Conservation (phyloP, 2,113 vertebrate species). For the Dendropsophus ebraccatus region DNA sequence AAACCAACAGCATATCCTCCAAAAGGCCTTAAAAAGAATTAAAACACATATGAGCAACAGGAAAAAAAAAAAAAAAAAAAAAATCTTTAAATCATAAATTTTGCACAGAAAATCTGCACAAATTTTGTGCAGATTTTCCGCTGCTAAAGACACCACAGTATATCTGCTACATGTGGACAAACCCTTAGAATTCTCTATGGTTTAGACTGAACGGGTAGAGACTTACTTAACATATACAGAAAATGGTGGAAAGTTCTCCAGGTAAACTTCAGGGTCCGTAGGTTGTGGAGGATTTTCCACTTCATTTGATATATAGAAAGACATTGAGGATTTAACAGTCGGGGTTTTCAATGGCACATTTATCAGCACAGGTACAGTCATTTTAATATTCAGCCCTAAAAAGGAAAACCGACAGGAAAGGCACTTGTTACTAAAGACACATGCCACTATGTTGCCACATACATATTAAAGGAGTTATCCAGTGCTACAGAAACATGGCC, state of each 20-base stretch:
- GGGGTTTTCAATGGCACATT: neutral
- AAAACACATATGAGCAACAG: neutral
- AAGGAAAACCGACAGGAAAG: neutral
- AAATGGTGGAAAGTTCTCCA: neutral
- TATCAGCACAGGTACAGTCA: conserved; percentile 36
- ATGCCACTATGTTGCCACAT: too few relatives aligned
- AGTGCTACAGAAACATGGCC: too few relatives aligned
- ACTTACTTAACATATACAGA: conserved; percentile 50
- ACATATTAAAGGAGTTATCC: too few relatives aligned
- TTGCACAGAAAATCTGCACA: too few relatives aligned
- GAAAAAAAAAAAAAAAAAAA: neutral
- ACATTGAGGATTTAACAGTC: conserved; percentile 41
- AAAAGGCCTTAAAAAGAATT: conserved; percentile 33
- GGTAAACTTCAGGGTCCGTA: conserved; percentile 9
- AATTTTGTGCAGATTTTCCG: too few relatives aligned
- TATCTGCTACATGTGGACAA: neutral
- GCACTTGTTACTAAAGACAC: too few relatives aligned
- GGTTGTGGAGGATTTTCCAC: conserved; percentile 56
- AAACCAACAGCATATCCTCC: conserved; percentile 42
- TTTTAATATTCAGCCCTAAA: conserved; percentile 26
- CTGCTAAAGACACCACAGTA: too few relatives aligned
- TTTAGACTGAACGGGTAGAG: neutral
- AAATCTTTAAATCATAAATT: too few relatives aligned
- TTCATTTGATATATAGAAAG: conserved; percentile 53
- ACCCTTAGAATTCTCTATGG: too few relatives aligned